These are phyloP conservation scores for Lepidotrigona ventralis DNA, from an alignment of 1,140 invertebrate species.

Conservation along the genomic window DNA sequence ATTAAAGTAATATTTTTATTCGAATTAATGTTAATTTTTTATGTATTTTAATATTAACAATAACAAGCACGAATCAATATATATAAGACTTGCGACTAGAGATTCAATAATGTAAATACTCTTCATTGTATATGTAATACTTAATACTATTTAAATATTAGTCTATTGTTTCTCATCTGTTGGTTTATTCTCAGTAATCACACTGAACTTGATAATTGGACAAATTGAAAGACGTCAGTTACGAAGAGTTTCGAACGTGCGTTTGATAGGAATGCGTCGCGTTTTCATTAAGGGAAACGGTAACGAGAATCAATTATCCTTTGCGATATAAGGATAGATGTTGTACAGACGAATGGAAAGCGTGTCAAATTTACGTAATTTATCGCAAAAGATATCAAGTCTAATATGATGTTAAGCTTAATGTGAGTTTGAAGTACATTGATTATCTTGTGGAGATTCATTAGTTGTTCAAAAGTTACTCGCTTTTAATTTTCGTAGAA, in stretches of 20 bases:
- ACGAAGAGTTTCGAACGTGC: background rate
- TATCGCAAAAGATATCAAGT: background rate
- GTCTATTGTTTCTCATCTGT: background rate
- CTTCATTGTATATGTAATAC: background rate
- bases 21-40: no score
- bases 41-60: no score
- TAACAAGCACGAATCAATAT: no score
- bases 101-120: no score
- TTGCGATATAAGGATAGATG: no score
- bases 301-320: background rate
- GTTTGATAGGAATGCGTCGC: background rate
- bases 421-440: no score
- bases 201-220: constrained; percentile 1
- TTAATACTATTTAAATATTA: background rate
- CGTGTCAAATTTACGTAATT: background rate
- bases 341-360: background rate
- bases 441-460: background rate
- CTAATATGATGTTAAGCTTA: background rate
- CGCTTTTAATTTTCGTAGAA: background rate
- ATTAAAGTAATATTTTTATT: no score
- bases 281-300: background rate
- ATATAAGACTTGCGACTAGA: no score
- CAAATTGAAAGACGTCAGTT: background rate
- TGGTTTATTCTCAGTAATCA: background rate
- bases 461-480: background rate